These are phyloP conservation scores for Magallana nippona DNA, from an alignment of 2,888 invertebrate genomes.

Conservation along the genomic window DNA sequence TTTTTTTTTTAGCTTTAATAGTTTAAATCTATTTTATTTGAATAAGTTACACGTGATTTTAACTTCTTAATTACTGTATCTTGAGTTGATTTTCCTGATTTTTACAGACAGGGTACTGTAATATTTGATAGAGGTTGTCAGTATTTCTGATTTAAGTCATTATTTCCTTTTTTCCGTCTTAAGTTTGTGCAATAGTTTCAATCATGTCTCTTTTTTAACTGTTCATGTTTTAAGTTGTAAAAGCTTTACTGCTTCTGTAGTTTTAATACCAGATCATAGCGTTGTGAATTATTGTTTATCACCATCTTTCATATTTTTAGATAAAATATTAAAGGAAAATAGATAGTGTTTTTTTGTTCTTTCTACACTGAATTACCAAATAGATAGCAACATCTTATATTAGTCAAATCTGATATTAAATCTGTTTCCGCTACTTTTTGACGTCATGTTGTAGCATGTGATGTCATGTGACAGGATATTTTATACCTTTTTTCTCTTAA, in stretches of 20 bases:
- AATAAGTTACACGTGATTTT: neutral
- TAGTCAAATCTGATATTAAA: too few species aligned
- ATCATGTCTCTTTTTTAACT: neutral
- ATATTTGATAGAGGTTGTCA: neutral
- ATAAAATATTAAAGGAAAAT: neutral
- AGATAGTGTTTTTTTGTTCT: too few species aligned
- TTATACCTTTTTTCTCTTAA: too few species aligned
- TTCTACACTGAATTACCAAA: too few species aligned
- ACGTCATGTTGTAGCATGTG: too few species aligned
- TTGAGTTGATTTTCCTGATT: neutral
- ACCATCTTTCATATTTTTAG: conserved; percentile 17
- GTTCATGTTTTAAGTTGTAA: neutral
- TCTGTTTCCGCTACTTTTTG: too few species aligned
- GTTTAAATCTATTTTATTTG: conserved; percentile 10
- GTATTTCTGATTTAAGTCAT: neutral
- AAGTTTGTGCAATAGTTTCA: conserved; percentile 22
- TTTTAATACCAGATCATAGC: neutral
- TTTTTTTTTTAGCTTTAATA: neutral
- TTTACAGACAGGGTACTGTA: neutral
- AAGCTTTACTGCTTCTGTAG: conserved; percentile 17
- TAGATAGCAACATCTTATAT: too few species aligned
- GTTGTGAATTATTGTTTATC: conserved; percentile 14
- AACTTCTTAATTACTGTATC: neutral
- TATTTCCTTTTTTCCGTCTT: neutral
- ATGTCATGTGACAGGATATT: too few species aligned